A percentile compares a stretch with the other conserved stretches of the same genome.
Evolutionary conservation across 2,797 vertebrate species (phyloP).

Genomic region (Pipistrellus pygmaeus): DNA sequence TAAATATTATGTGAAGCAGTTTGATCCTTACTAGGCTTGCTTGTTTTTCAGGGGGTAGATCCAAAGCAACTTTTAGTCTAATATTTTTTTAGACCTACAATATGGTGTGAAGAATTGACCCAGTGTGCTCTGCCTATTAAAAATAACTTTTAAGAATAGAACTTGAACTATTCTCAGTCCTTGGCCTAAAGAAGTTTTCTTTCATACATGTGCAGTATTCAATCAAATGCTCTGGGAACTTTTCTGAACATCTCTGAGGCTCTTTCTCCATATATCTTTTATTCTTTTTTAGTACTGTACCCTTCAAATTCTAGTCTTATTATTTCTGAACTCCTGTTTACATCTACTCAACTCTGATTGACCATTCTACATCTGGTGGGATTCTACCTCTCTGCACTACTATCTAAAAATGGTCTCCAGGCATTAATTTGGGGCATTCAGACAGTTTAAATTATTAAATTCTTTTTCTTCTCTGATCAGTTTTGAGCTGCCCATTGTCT

Average conservation of each 20-base stretch:
- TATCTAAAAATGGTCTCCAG: neutral
- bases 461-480: neutral
- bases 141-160: neutral
- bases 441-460: neutral
- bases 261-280: neutral
- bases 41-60: neutral
- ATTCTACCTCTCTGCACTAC: neutral
- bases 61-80: neutral
- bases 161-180: neutral
- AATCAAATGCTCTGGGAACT: neutral
- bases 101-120: neutral
- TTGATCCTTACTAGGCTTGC: neutral
- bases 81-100: constrained; percentile 9
- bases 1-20: neutral
- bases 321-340: neutral
- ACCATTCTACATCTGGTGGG: neutral
- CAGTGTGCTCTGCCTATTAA: neutral
- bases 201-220: neutral
- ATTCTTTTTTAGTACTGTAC: neutral
- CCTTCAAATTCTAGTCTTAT: neutral
- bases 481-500: neutral
- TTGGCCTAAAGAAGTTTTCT: neutral
- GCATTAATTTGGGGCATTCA: neutral
- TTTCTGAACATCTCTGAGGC: neutral
- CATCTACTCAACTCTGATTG: neutral